Evolutionary conservation across 2,888 invertebrate genomes (phyloP), one percentile per base, ranked within the genome.

Genomic region (Lacanobia oleracea): DNA sequence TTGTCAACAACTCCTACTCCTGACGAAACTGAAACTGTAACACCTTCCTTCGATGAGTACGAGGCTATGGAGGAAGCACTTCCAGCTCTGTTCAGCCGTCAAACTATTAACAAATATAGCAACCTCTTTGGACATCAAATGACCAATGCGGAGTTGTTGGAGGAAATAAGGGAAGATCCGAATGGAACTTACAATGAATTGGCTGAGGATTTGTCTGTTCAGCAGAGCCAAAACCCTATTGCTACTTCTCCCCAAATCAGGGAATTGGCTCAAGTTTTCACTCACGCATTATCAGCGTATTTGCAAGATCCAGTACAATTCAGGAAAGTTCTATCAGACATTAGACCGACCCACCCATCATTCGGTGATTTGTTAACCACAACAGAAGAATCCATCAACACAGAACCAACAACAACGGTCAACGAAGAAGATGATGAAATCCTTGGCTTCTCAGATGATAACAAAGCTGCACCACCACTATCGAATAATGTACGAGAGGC

Each of bases 291-390:
- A 21, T 97, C 98, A 1, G 98, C 98, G 0, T 98, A 98, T 84
- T 94, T 98, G 7, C 97, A 98, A 91, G 97, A 98, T 91, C 98
- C 98, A 1, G 97, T 97, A n/a, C 97, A 97, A 67, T 98, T 98
- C 86, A 97, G 97, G 82, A 97, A 97, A 88, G 97, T 97, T 27
- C 91, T 98, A 27, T 97, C 97, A 10, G 97, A 98, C 81, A 97
- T 98, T 1, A 96, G 98, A 87, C 98, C 98, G 0, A 98, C 98
- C 0, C 98, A 98, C 85, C 98, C 98, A 0, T 96, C 97, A 2
- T 94, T 95, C 60, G 91, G 93, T n/a, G 95, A 94, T 45, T 90
- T 94, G 74, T 88, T 94, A 5, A 90, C 89, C 14, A 93, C 90
- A 37, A 92, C 93, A 33, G 94, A 94, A 82, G 93, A 94, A 70